These are phyloP conservation scores for Elaphurus davidianus DNA, from an alignment of 2,113 vertebrate genomes.

Conservation along the genomic window DNA sequence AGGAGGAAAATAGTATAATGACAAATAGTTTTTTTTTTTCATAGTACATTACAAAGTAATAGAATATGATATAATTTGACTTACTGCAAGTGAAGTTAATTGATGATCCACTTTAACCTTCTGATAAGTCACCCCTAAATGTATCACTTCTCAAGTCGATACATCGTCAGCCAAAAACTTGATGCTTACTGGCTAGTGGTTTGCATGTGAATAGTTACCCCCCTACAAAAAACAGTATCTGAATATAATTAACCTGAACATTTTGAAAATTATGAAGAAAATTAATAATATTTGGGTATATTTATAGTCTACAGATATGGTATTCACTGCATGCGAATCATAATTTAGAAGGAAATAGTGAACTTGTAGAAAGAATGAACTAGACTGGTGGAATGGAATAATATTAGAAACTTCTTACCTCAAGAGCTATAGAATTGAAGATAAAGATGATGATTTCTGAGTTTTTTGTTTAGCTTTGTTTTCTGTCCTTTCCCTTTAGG, in stretches of 20 bases:
- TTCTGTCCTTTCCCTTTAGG: background rate
- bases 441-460: background rate
- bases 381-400: background rate
- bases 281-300: background rate
- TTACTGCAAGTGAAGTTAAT: conserved; percentile 30
- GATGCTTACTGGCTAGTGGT: conserved; percentile 32
- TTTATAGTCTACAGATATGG: conserved; percentile 5
- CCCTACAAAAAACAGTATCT: conserved; percentile 10
- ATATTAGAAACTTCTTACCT: background rate
- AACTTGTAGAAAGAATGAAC: background rate
- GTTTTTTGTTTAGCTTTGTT: background rate
- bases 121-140: conserved; percentile 17
- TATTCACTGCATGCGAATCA: background rate
- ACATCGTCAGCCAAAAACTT: conserved; percentile 34
- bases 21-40: background rate
- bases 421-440: background rate
- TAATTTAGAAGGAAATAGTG: conserved; percentile 3
- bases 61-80: conserved; percentile 21
- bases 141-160: background rate
- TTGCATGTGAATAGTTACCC: conserved; percentile 54
- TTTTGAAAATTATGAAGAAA: conserved; percentile 22
- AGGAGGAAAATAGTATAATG: background rate
- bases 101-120: conserved; percentile 40
- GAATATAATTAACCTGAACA: conserved; percentile 23
- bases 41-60: background rate